phyloP scores from a whole-genome alignment of 2,797 vertebrate genomes.

The Fringilla coelebs region DNA sequence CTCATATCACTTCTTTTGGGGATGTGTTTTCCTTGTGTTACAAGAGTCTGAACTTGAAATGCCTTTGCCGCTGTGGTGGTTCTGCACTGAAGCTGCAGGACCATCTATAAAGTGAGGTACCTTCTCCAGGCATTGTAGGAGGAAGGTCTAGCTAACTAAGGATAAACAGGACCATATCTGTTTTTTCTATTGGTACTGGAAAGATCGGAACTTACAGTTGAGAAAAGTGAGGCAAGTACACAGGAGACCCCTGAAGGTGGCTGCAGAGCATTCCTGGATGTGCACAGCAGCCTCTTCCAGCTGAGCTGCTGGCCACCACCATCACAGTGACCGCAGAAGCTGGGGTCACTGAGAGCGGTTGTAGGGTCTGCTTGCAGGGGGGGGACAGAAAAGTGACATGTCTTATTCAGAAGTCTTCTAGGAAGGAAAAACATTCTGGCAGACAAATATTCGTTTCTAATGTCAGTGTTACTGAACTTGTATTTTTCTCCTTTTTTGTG shows the following conservation, averaged over 20 bases:
- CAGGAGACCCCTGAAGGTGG: not conserved
- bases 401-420: not conserved
- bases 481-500: not conserved
- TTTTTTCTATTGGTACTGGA: fast-evolving
- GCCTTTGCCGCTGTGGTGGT: not conserved
- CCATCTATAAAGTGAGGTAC: not conserved
- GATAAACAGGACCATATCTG: not conserved
- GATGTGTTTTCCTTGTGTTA: not conserved
- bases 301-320: fast-evolving
- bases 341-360: fast-evolving
- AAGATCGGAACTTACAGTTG: not conserved
- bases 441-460: not conserved
- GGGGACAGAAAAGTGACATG: not conserved
- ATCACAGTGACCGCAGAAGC: not conserved
- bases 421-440: not conserved
- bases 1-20: not conserved
- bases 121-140: not conserved
- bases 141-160: not conserved
- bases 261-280: not conserved
- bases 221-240: not conserved
- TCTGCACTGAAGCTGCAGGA: not conserved
- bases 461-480: not conserved
- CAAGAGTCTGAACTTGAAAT: not conserved
- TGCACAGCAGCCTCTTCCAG: not conserved
- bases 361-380: not conserved